Percentiles rank a stretch among this genome's conserved stretches.
These are phyloP conservation scores for Eupeodes luniger DNA, from an alignment of 2,888 invertebrate genomes.

Conservation along the genomic window DNA sequence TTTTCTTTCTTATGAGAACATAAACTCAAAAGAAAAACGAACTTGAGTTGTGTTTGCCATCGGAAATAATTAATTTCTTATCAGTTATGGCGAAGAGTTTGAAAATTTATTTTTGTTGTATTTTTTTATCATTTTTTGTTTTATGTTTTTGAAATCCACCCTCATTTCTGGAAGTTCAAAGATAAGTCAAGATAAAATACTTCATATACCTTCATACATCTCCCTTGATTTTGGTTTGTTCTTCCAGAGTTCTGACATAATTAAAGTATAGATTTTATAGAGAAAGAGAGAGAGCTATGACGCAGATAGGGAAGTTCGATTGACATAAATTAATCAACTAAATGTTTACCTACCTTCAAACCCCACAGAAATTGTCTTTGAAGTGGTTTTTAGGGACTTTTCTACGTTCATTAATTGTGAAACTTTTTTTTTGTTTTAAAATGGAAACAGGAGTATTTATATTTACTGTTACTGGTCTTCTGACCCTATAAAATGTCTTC, in stretches of 20 bases:
- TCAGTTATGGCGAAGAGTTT: slow-evolving; percentile 57
- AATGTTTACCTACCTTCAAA: slow-evolving; percentile 7
- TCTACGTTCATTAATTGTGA: not conserved
- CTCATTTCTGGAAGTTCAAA: slow-evolving; percentile 2
- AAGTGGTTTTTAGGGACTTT: not conserved
- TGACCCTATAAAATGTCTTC: too few relatives aligned
- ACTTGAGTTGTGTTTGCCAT: slow-evolving; percentile 36
- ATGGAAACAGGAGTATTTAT: too few relatives aligned
- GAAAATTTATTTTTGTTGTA: slow-evolving; percentile 5
- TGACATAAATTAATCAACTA: slow-evolving; percentile 44
- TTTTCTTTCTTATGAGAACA: slow-evolving; percentile 13
- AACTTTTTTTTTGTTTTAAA: not conserved
- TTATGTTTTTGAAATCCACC: not conserved
- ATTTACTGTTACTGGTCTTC: too few relatives aligned
- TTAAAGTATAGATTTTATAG: slow-evolving; percentile 8
- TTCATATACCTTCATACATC: not conserved
- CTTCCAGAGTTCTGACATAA: slow-evolving; percentile 13
- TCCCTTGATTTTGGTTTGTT: slow-evolving; percentile 8
- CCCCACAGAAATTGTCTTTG: slow-evolving; percentile 13
- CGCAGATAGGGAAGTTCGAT: slow-evolving; percentile 19
- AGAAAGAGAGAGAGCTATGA: not conserved
- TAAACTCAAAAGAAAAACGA: not conserved
- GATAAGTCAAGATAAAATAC: not conserved
- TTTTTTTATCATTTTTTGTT: not conserved
- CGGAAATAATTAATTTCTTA: slow-evolving; percentile 70